These are phyloP conservation scores for Cotesia vestalis DNA, from an alignment of 1,140 invertebrate species.

Conservation along the genomic window DNA sequence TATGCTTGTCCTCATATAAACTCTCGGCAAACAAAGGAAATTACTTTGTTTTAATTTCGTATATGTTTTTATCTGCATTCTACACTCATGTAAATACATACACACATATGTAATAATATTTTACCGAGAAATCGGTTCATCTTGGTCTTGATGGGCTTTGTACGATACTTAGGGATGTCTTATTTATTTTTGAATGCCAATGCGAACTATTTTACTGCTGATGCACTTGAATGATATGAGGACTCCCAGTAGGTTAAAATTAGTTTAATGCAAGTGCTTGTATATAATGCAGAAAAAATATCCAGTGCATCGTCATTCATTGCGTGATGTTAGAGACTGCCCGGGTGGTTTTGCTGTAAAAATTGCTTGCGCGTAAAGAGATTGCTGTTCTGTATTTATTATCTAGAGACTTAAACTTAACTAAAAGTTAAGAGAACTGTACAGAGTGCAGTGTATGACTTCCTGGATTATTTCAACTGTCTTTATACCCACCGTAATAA, in stretches of 20 bases:
- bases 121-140: conserved; percentile 31
- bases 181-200: conserved; percentile 11
- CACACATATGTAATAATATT: neutral
- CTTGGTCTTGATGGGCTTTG: neutral
- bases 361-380: conserved; percentile 66
- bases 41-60: conserved; percentile 34
- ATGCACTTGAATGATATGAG: conserved; percentile 22
- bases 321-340: conserved; percentile 61
- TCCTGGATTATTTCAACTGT: conserved; percentile 56
- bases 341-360: conserved; percentile 62
- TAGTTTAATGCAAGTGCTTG: conserved; percentile 26
- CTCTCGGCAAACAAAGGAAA: conserved; percentile 33
- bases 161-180: neutral
- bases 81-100: neutral
- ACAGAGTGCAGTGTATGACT: conserved; percentile 48
- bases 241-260: conserved; percentile 18
- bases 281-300: conserved; percentile 15
- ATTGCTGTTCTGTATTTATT: conserved; percentile 52
- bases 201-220: neutral
- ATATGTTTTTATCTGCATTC: conserved; percentile 11
- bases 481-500: conserved; percentile 2
- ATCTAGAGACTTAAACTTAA: neutral
- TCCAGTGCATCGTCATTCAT: conserved; percentile 47
- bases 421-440: neutral
- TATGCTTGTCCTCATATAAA: conserved; percentile 21